phyloP scores from a whole-genome alignment of 2,113 vertebrate species.

The Dicrurus megarhynchus region DNA sequence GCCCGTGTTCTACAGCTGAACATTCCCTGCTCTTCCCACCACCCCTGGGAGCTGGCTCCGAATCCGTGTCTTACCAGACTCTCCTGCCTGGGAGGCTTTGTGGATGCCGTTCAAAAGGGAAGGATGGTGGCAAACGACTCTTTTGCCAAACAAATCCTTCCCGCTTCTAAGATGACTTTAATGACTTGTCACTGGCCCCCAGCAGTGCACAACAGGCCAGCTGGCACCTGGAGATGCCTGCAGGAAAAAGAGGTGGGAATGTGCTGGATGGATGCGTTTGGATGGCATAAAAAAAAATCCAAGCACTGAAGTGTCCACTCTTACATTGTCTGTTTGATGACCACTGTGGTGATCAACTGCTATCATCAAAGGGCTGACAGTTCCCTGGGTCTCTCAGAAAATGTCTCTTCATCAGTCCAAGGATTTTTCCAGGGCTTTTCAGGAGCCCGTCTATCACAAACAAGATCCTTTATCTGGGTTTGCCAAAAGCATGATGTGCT shows the following conservation, averaged over 20 bases:
- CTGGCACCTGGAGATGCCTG: neutral
- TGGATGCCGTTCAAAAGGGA: neutral
- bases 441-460: neutral
- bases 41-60: neutral
- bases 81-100: neutral
- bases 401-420: neutral
- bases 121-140: neutral
- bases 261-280: neutral
- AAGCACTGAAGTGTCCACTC: neutral
- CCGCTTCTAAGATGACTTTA: neutral
- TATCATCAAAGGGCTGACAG: neutral
- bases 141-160: neutral
- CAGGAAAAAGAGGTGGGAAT: neutral
- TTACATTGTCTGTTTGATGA: neutral
- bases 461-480: neutral
- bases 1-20: constrained; percentile 74
- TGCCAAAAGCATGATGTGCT: neutral
- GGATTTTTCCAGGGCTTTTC: neutral
- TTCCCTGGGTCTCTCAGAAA: neutral
- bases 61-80: neutral
- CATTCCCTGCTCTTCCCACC: neutral
- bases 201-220: neutral
- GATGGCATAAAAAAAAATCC: neutral
- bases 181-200: neutral
- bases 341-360: neutral